Conservation (phyloP, 1,140 invertebrate genomes). For the Ephestia elutella region DNA sequence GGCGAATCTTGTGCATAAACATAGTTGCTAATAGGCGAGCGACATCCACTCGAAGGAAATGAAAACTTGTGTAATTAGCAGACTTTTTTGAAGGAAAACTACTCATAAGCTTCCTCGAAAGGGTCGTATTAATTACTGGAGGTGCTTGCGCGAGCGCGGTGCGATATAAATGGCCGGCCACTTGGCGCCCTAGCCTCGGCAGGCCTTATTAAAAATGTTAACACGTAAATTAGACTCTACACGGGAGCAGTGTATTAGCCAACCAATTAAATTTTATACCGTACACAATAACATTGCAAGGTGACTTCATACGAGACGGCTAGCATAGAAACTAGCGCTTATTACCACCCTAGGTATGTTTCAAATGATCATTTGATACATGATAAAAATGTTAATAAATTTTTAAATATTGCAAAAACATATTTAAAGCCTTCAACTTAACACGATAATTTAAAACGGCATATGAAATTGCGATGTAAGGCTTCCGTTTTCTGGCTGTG, state of each 20-base stretch:
- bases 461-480: conserved; percentile 72
- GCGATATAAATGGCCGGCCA: conserved; percentile 67
- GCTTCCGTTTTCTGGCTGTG: conserved; percentile 56
- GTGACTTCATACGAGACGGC: conserved; percentile 32
- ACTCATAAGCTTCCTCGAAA: conserved; percentile 71
- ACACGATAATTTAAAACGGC: conserved; percentile 66
- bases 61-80: conserved; percentile 62
- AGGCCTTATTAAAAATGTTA: conserved; percentile 73
- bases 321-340: not conserved
- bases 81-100: conserved; percentile 66
- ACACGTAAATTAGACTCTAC: conserved; percentile 68
- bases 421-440: conserved; percentile 23
- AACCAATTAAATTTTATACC: conserved; percentile 69
- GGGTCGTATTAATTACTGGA: conserved; percentile 70
- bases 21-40: conserved; percentile 21
- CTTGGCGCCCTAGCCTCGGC: conserved; percentile 64
- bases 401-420: not conserved
- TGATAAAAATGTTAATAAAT: not conserved
- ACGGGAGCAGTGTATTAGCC: conserved; percentile 60
- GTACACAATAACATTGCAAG: conserved; percentile 44
- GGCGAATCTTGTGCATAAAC: conserved; percentile 30
- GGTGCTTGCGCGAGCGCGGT: conserved; percentile 57
- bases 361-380: not conserved
- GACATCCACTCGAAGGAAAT: conserved; percentile 28
- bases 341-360: too few relatives aligned